Base-by-base conservation (phyloP, 2,113 vertebrate species). In the Machaerirhynchus nigripectus region DNA sequence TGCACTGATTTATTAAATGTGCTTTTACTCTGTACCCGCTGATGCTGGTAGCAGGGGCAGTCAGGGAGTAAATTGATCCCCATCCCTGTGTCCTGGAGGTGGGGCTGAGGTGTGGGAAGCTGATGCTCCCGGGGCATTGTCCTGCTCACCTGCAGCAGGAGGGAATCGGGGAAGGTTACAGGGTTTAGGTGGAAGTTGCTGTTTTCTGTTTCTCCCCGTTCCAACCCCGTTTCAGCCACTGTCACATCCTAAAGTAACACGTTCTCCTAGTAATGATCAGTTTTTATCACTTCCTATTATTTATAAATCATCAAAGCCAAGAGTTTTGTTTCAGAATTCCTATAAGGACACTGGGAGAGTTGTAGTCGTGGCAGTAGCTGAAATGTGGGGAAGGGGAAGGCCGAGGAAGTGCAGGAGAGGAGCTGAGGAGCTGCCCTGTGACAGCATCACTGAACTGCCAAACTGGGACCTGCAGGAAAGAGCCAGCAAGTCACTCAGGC, bases 1-100 rank as follows among this genome's bases (percentile, higher is more conserved):
- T 37, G 37, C 27, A 90, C 57, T 83, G 15, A 59, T 79, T 74
- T 70, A 69, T 91, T 80, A 67, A 90, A 89, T 68, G 57, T 35
- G 60, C 71, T 84, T 90, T 81, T 60, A 15, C 59, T 30, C 60
- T 44, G 37, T 18, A 21, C 33, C 65, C 13, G 57, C 35, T 67
- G 3, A 6, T 37, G 67, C 67, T 85, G 87, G 46, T 11, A 21
- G 11, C 9, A 37, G 73, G 26, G 37, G 31, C 44, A 46, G 16
- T 5, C 35, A 53, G 67, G 31, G 87, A 17, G 31, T 8, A 2
- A 28, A 39, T 5, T 37, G 39, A 2, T 60, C 11, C 31, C 28
- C 42, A 57, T 24, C 4, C 17, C 20, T 10, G 40, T 40, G 9
- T 21, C 15, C 31, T 24, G 24, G 68, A 53, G 74, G 3, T 33